Conservation (phyloP, 2,113 vertebrate species). For the Psettodes erumei region DNA sequence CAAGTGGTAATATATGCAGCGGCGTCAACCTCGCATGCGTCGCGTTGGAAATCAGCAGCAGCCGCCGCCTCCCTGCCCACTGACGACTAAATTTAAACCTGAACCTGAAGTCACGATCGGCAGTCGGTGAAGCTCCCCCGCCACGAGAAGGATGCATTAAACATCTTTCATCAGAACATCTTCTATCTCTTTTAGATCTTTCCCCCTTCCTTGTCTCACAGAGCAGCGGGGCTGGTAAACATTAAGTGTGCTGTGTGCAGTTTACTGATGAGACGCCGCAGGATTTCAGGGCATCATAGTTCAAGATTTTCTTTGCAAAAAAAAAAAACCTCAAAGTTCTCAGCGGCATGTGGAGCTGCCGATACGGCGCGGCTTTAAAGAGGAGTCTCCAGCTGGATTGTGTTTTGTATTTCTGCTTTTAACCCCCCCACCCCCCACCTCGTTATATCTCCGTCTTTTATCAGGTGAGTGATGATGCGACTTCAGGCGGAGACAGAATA, state of each 20-base stretch:
- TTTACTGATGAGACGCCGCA: constrained; percentile 20
- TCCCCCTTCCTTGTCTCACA: background rate
- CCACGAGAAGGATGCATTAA: background rate
- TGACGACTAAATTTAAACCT: background rate
- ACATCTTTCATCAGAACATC: background rate
- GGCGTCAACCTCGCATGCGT: background rate
- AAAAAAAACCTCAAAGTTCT: background rate
- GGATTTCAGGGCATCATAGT: background rate
- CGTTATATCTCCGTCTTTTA: no score
- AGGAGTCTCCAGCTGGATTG: background rate
- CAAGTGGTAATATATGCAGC: background rate
- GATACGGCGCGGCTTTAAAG: background rate
- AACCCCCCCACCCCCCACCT: no score
- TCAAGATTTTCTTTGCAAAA: constrained; percentile 8
- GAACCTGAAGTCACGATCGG: constrained; percentile 5
- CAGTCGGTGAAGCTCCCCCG: background rate
- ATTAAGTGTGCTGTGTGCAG: background rate
- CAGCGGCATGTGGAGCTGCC: background rate
- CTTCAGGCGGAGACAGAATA: background rate
- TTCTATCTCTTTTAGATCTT: background rate
- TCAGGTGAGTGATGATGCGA: constrained; percentile 1
- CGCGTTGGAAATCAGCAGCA: background rate
- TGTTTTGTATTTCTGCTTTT: background rate
- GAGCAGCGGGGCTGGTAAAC: constrained; percentile 13
- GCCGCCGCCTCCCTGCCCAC: background rate